phyloP scores from a whole-genome alignment of 2,888 invertebrate species.

The Monopis laevigella region DNA sequence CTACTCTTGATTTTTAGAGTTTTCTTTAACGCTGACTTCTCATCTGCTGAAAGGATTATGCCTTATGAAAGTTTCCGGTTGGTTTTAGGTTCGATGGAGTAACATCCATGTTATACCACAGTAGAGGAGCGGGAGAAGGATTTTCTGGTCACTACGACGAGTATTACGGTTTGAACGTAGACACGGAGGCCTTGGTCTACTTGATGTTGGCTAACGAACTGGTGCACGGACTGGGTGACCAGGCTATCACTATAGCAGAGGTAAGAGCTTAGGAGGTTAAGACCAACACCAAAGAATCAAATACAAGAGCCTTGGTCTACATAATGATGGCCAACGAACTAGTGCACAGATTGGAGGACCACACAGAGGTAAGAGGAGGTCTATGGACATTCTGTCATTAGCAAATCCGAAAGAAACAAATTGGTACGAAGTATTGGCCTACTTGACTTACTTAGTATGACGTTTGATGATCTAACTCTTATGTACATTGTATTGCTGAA shows the following conservation, averaged over 20 bases:
- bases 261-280: no score
- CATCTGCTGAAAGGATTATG: no score
- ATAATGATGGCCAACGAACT: constrained; percentile 94
- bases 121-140: constrained; percentile 91
- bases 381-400: no score
- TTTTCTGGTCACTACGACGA: constrained; percentile 96
- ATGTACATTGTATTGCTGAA: no score
- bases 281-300: no score
- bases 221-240: constrained; percentile 80
- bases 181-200: constrained; percentile 95
- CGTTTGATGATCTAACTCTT: no score
- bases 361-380: no score
- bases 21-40: no score
- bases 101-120: constrained; percentile 98
- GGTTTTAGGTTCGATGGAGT: constrained; percentile 91
- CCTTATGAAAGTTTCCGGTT: not conserved
- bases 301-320: constrained; percentile 95
- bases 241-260: constrained; percentile 95
- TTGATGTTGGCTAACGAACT: constrained; percentile 94
- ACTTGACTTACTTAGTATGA: no score
- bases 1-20: no score
- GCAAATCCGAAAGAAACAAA: no score
- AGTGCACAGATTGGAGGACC: constrained; percentile 83
- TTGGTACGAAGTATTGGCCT: no score
- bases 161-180: constrained; percentile 96